Base-by-base conservation (phyloP, 2,797 vertebrate species). In the Miichthys miiuy region DNA sequence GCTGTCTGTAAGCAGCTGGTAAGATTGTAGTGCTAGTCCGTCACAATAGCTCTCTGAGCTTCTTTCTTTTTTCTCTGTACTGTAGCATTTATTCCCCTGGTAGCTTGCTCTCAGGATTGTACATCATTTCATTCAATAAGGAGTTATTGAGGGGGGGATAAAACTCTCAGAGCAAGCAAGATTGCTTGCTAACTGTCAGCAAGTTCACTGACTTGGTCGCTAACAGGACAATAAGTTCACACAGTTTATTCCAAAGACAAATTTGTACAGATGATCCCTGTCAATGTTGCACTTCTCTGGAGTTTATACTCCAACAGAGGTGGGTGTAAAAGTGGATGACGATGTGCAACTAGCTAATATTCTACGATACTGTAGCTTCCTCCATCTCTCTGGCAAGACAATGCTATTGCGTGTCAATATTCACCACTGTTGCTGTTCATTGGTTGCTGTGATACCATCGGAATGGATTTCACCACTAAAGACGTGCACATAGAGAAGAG, bases 121-220 rank as follows among this genome's bases (percentile, higher is more conserved):
- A 41, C 62, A 56, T 55, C 16, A 41, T 50, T 66, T 42, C 1
- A 17, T 50, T 72, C 12, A 47, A n/a, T 42, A 44, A 81, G 67
- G 30, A 20, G 13, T 23, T n/a, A 66, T n/a, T 61, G 27, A 25
- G 18, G 16, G 18, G 21, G 21, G 7, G 2, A 72, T 57, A 51
- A 63, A 57, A 72, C 44, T 72, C 30, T 52, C 30, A 5, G 27
- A 48, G 42, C 18, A 47, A 64, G 27, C 54, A 44, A 51, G 9
- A 42, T 57, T 50, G 6, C 16, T 16, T 60, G 30, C 60, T 20
- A 34, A 23, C n/a, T 38, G 21, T 65, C 48, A 69, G 47, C 10
- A 72, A 77, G 20, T 27, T 27, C 14, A 3, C 21, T 34, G 13
- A 20, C 18, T 16, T 8, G 8, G 60, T 71, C 16, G 13, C 47